These are phyloP conservation scores for Drosophila obscura DNA, from an alignment of 1,140 invertebrate species.

Conservation along the genomic window DNA sequence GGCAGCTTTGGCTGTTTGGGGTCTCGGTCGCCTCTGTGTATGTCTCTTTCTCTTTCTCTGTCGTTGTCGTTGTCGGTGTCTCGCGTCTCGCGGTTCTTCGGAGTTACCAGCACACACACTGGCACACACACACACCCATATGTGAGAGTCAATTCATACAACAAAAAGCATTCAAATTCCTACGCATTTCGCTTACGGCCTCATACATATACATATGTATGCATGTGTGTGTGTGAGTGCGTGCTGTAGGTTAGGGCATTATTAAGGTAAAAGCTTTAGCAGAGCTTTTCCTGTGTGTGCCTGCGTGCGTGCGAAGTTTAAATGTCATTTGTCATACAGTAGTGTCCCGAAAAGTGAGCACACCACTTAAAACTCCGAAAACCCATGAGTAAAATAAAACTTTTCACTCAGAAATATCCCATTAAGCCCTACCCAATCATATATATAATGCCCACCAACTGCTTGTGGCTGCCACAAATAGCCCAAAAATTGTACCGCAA, in stretches of 20 bases:
- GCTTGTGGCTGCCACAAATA: neutral
- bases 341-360: conserved; percentile 15
- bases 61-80: conserved; percentile 17
- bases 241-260: conserved; percentile 73
- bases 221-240: conserved; percentile 13
- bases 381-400: neutral
- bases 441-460: neutral
- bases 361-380: too few relatives aligned
- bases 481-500: neutral
- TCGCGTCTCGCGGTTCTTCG: conserved; percentile 41
- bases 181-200: conserved; percentile 59
- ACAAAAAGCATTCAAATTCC: conserved; percentile 66
- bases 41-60: neutral
- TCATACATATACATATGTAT: too few relatives aligned
- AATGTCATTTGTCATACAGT: conserved; percentile 59
- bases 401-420: neutral
- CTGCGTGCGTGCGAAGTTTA: conserved; percentile 47
- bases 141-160: conserved; percentile 20
- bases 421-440: too few relatives aligned
- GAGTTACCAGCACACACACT: conserved; percentile 40
- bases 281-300: conserved; percentile 23
- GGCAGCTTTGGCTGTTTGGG: conserved; percentile 31
- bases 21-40: conserved; percentile 10
- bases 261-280: conserved; percentile 46
- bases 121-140: neutral